Evolutionary conservation across 2,888 invertebrate species (phyloP).

Genomic region (Cepaea hortensis): DNA sequence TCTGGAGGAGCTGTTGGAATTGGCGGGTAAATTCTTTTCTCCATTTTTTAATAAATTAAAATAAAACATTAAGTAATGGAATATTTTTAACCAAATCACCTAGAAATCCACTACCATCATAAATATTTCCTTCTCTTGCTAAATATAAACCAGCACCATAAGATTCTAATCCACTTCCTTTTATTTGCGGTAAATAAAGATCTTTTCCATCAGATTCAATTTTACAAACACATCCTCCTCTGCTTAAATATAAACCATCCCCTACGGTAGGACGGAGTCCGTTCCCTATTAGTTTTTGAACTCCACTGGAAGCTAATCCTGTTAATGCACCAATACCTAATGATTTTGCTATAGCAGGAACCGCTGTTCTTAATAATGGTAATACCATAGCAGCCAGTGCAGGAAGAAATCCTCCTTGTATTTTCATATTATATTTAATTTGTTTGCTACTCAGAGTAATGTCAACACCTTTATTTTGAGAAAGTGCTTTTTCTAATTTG

Average conservation of each 20-base stretch:
- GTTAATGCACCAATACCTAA: constrained; percentile 41
- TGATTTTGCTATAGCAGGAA: constrained; percentile 27
- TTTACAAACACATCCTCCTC: not conserved
- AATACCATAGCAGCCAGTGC: constrained; percentile 34
- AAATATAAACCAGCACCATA: not conserved
- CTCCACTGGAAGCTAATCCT: not conserved
- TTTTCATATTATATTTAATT: constrained; percentile 45
- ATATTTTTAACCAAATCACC: constrained; percentile 2
- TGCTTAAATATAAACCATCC: not conserved
- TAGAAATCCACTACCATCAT: not conserved
- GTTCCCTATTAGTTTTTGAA: not conserved
- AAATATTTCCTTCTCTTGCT: constrained; percentile 7
- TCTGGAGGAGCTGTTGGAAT: not conserved
- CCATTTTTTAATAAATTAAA: too few relatives aligned
- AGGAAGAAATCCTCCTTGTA: constrained; percentile 50
- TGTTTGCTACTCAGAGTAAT: constrained; percentile 43
- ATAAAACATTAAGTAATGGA: not conserved
- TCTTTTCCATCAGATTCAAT: constrained; percentile 1
- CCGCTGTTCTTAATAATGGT: constrained; percentile 39
- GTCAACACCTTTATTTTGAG: constrained; percentile 12
- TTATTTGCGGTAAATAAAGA: not conserved
- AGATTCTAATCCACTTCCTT: not conserved
- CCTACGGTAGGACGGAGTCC: too few relatives aligned
- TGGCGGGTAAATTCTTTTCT: not conserved
- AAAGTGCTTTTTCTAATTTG: constrained; percentile 43